Conservation (phyloP, 2,113 vertebrate genomes). For the Pogonocichla stellata region DNA sequence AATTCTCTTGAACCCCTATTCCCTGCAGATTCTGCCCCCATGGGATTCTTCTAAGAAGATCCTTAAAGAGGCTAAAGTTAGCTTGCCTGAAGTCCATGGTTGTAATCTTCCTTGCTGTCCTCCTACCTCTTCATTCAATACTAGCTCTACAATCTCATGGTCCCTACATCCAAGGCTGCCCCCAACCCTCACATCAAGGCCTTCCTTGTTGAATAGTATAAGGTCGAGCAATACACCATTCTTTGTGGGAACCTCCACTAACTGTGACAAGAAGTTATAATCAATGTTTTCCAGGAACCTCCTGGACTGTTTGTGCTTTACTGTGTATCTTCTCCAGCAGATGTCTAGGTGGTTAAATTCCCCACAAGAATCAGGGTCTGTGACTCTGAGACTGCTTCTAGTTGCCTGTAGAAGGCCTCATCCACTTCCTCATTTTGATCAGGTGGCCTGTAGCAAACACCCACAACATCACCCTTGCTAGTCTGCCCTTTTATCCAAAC, state of each 20-base stretch:
- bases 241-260: not conserved
- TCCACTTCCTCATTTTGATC: not conserved
- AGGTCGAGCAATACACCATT: not conserved
- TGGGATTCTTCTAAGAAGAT: not conserved
- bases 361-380: not conserved
- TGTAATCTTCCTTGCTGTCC: not conserved
- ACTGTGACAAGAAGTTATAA: not conserved
- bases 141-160: not conserved
- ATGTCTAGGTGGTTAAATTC: not conserved
- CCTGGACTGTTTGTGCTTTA: not conserved
- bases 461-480: not conserved
- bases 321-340: not conserved
- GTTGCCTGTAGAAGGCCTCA: not conserved
- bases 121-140: not conserved
- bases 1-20: not conserved
- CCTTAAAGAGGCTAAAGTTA: not conserved
- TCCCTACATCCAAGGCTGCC: not conserved
- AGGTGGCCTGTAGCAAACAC: not conserved
- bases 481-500: not conserved
- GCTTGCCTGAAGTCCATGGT: not conserved
- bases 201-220: not conserved
- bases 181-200: not conserved
- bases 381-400: not conserved
- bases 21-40: not conserved
- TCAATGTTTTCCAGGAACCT: not conserved